phyloP scores from a whole-genome alignment of 2,113 vertebrate genomes.

The Athene cunicularia region DNA sequence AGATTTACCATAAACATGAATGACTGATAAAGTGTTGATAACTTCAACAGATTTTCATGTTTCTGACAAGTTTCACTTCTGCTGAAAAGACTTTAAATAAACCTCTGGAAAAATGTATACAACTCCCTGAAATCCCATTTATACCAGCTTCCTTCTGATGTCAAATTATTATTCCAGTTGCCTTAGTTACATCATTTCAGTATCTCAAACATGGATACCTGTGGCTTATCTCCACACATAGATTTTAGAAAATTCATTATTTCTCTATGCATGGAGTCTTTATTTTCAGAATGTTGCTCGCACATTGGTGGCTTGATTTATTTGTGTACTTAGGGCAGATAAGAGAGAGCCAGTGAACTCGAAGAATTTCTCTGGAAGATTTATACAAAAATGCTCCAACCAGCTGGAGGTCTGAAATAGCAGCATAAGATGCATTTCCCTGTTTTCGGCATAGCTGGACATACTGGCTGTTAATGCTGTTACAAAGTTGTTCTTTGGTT shows the following conservation, averaged over 20 bases:
- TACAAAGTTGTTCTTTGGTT: not conserved
- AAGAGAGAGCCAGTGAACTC: not conserved
- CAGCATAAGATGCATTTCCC: not conserved
- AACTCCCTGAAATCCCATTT: constrained; percentile 9
- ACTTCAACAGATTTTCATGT: not conserved
- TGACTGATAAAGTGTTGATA: not conserved
- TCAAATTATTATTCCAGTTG: constrained; percentile 51
- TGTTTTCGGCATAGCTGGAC: not conserved
- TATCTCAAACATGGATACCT: constrained; percentile 23
- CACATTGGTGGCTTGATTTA: not conserved
- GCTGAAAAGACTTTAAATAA: constrained; percentile 6
- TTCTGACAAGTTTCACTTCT: constrained; percentile 4
- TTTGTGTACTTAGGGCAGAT: not conserved
- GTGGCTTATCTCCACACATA: constrained; percentile 37
- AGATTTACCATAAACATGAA: not conserved
- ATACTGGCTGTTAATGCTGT: rapidly evolving
- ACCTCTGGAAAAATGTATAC: constrained; percentile 39
- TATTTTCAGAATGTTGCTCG: constrained; percentile 2
- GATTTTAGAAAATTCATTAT: constrained; percentile 23
- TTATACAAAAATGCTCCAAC: not conserved
- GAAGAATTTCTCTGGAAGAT: not conserved
- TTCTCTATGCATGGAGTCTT: not conserved
- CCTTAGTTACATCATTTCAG: constrained; percentile 42
- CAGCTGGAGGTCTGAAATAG: not conserved
- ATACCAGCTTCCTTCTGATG: constrained; percentile 15